These are phyloP conservation scores for Mesoclemmys tuberculata DNA, from an alignment of 2,113 vertebrate species.

Conservation along the genomic window DNA sequence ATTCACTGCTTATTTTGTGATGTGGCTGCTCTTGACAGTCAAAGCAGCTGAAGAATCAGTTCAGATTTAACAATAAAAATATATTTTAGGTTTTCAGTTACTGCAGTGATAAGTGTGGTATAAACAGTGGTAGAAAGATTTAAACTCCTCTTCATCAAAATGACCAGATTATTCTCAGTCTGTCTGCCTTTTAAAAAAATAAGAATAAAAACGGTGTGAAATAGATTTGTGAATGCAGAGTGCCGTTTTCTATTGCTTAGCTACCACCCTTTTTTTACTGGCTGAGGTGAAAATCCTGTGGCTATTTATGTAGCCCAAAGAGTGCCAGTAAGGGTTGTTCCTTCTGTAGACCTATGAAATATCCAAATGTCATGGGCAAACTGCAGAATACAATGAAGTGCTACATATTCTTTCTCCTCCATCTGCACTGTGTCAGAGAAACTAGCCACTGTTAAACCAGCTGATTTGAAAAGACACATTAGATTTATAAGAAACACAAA, in stretches of 20 bases:
- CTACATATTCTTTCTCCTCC: not conserved
- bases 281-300: not conserved
- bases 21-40: not conserved
- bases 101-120: not conserved
- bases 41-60: not conserved
- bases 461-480: not conserved
- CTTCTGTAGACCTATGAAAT: not conserved
- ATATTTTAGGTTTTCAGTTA: slow-evolving; percentile 15
- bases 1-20: not conserved
- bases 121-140: slow-evolving; percentile 64
- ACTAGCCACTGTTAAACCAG: not conserved
- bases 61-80: not conserved
- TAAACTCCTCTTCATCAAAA: slow-evolving; percentile 28
- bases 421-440: not conserved
- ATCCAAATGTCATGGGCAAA: not conserved
- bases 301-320: not conserved
- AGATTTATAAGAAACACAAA: not conserved
- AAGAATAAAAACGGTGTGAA: slow-evolving; percentile 26
- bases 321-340: not conserved
- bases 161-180: not conserved
- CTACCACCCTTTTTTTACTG: not conserved
- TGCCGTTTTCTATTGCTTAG: slow-evolving; percentile 44
- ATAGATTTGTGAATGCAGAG: slow-evolving; percentile 60
- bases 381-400: not conserved
- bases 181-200: slow-evolving; percentile 46